Conservation (phyloP, 2,888 invertebrate species). For the Luperina nickerlii region DNA sequence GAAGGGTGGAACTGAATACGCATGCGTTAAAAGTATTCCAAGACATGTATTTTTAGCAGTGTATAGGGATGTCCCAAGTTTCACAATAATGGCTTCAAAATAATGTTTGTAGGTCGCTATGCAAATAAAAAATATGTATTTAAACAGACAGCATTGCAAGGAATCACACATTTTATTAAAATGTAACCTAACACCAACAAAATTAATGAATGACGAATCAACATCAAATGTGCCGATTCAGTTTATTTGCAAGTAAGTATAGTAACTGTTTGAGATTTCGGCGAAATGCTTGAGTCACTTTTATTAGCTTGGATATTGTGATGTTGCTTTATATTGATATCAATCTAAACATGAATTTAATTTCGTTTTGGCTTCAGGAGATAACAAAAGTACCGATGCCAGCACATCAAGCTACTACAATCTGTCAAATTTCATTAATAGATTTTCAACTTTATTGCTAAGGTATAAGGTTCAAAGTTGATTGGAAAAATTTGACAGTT, state of each 20-base stretch:
- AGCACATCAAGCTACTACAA: no score
- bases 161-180: slow-evolving; percentile 18
- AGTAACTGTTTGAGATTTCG: slow-evolving; percentile 63
- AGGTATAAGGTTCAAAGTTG: no score
- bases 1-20: neutral
- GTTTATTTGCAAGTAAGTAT: slow-evolving; percentile 64
- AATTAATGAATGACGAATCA: slow-evolving; percentile 56
- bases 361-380: slow-evolving; percentile 14
- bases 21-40: neutral
- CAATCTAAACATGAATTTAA: slow-evolving; percentile 37
- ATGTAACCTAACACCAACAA: slow-evolving; percentile 14
- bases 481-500: no score
- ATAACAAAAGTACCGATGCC: neutral
- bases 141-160: slow-evolving; percentile 8
- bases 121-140: slow-evolving; percentile 17
- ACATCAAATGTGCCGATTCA: slow-evolving; percentile 55
- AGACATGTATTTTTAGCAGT: neutral
- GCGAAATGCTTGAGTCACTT: slow-evolving; percentile 55
- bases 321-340: slow-evolving; percentile 39
- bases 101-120: slow-evolving; percentile 17
- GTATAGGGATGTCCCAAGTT: neutral
- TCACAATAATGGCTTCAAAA: neutral
- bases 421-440: no score
- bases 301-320: slow-evolving; percentile 9
- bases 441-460: no score